Evolutionary conservation across 2,113 vertebrate genomes (phyloP).

Genomic region (Hoplias malabaricus): DNA sequence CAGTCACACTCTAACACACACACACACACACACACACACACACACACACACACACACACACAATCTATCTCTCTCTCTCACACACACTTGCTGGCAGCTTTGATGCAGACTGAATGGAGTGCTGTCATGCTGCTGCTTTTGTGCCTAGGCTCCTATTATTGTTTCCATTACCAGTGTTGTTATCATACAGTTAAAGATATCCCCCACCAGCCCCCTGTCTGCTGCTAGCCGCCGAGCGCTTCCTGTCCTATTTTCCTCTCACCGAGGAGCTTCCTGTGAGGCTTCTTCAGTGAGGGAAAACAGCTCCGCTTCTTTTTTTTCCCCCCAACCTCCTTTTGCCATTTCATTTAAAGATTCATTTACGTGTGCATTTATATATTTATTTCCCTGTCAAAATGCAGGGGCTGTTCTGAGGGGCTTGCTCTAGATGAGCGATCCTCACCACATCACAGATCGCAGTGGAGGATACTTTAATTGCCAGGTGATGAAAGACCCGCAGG

Average conservation of each 20-base stretch:
- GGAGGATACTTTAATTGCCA: slow-evolving; percentile 46
- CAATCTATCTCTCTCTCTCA: slow-evolving; percentile 7
- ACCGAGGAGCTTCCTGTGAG: slow-evolving; percentile 11
- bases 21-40: slow-evolving; percentile 1
- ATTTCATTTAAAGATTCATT: not conserved
- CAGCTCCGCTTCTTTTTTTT: not conserved
- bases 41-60: slow-evolving; percentile 26
- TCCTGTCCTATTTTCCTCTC: slow-evolving; percentile 24
- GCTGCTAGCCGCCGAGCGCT: slow-evolving; percentile 3
- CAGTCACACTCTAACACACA: slow-evolving; percentile 16
- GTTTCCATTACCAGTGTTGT: slow-evolving; percentile 42
- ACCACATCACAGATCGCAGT: slow-evolving; percentile 53
- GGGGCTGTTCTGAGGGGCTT: slow-evolving; percentile 18
- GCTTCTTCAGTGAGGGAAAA: slow-evolving; percentile 15
- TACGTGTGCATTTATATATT: not conserved
- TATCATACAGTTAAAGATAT: slow-evolving; percentile 48
- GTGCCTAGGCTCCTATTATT: slow-evolving; percentile 41
- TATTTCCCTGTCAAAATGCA: slow-evolving; percentile 9
- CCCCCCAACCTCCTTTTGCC: not conserved
- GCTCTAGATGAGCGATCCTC: slow-evolving; percentile 45
- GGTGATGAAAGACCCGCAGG: slow-evolving; percentile 37
- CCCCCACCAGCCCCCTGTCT: slow-evolving; percentile 22
- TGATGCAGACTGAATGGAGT: slow-evolving; percentile 39
- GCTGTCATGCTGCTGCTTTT: slow-evolving; percentile 45
- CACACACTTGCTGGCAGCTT: slow-evolving; percentile 32